Evolutionary conservation across 1,140 invertebrate species (phyloP), one percentile per base, ranked within the genome.

Genomic region (Phymastichus coffea): DNA sequence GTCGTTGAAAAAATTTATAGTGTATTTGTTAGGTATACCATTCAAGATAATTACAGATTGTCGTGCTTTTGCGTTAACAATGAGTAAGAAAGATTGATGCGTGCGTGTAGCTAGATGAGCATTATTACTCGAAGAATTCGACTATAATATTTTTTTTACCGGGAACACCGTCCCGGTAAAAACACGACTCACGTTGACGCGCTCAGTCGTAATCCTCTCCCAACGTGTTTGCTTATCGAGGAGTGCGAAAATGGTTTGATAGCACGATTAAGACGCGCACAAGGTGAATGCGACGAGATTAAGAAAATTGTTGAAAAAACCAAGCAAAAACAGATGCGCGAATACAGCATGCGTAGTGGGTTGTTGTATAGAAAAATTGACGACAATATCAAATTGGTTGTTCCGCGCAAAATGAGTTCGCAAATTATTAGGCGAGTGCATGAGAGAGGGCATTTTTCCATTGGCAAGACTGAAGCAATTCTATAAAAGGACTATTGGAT

Each of bases 111-210:
- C 30, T 33, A 33, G 30, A 14, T 33, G 30, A 14, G 30, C 14
- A 6, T 8, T 33, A 14, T 6, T 14, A 6, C 14, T 33, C 7
- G 30, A 33, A 14, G 30, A 6, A 14, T 33, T 8, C 14, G 33
- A 67, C n/a, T 71, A 68, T 53, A 37, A 14, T 2, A 43, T 74
- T 12, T n/a, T n/a, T n/a, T n/a, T n/a, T n/a, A n/a, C n/a, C n/a
- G n/a, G n/a, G 62, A 68, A 48, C 57, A 68, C 40, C 43, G 67
- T 26, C 15, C 17, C 10, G 53, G 63, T 12, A 47, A 51, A 4
- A 37, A 49, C 53, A 70, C 68, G 69, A 40, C n/a, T 35, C 70
- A 73, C 52, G 70, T 66, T 9, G 70, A 74, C 61, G 64, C 64
- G 3, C 48, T 73, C 14, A 74, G 70, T 54, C 43, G 71, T n/a